Percentiles rank a stretch among this genome's conserved stretches.
Conservation (phyloP, 2,113 vertebrate species). For the Coryphaenoides rupestris region DNA sequence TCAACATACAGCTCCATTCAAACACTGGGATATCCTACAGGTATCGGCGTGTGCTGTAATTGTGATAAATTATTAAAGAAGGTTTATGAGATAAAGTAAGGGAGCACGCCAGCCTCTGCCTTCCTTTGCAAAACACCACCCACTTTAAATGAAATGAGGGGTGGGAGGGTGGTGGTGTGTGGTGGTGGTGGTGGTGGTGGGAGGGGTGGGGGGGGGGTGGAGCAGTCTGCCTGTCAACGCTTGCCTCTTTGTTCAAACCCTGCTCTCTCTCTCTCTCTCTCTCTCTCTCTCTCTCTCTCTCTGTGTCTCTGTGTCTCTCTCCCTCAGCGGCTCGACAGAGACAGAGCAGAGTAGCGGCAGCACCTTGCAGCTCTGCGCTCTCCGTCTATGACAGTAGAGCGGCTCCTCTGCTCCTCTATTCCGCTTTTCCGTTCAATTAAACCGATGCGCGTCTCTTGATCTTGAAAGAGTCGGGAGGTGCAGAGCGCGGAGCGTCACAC, state of each 20-base stretch:
- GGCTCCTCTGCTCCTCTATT: no score
- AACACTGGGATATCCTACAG: no score
- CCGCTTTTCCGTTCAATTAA: no score
- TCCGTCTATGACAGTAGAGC: constrained; percentile 32
- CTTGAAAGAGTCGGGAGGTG: constrained; percentile 43
- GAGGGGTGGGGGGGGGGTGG: constrained; percentile 26
- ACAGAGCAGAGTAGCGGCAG: no score
- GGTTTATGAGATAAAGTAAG: no score
- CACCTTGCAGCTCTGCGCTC: constrained; percentile 42
- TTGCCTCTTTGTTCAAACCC: constrained; percentile 72
- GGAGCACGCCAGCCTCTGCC: constrained; percentile 4
- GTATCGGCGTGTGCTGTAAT: no score
- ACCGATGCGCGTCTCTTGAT: constrained; percentile 21
- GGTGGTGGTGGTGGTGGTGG: not conserved
- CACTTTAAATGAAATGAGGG: constrained; percentile 56
- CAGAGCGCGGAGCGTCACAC: constrained; percentile 32
- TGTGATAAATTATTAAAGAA: no score
- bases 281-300: no score
- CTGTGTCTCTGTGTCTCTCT: no score
- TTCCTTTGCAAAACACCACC: constrained; percentile 17
- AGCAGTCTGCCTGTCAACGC: constrained; percentile 60
- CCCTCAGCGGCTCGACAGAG: constrained; percentile 43
- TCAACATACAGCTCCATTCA: no score
- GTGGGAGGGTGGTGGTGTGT: not conserved
- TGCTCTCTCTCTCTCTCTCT: constrained; percentile 49